A percentile compares a stretch with the other conserved stretches of the same genome.
phyloP scores from a whole-genome alignment of 2,888 invertebrate genomes.

The Tenthredo livida region DNA sequence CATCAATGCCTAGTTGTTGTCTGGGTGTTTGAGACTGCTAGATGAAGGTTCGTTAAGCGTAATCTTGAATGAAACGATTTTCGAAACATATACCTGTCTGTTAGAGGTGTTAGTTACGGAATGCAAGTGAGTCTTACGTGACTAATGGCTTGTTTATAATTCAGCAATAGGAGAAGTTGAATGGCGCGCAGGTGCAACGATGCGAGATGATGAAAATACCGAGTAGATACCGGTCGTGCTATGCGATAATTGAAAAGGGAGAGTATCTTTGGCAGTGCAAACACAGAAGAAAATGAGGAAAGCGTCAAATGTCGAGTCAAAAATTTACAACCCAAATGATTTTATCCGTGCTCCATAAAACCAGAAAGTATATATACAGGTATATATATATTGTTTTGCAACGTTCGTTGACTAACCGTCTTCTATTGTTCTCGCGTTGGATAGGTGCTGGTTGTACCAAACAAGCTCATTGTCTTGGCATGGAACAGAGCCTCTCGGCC shows the following conservation, averaged over 20 bases:
- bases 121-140: conserved; percentile 17
- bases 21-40: neutral
- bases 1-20: conserved; percentile 1
- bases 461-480: conserved; percentile 62
- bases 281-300: neutral
- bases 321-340: conserved; percentile 8
- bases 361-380: neutral
- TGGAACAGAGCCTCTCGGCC: conserved; percentile 55
- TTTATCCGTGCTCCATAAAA: neutral
- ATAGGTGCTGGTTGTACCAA: conserved; percentile 58
- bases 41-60: neutral
- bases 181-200: neutral
- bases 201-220: neutral
- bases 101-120: neutral
- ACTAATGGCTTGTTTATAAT: neutral
- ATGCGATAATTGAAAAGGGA: neutral
- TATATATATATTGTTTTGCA: conserved; percentile 8
- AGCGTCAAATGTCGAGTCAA: neutral
- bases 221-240: neutral
- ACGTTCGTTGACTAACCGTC: conserved; percentile 30
- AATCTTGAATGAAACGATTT: neutral
- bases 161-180: conserved; percentile 6
- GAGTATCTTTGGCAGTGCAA: neutral
- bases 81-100: neutral
- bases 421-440: conserved; percentile 34